phyloP scores from a whole-genome alignment of 2,888 invertebrate species.

The Dendrolimus houi region DNA sequence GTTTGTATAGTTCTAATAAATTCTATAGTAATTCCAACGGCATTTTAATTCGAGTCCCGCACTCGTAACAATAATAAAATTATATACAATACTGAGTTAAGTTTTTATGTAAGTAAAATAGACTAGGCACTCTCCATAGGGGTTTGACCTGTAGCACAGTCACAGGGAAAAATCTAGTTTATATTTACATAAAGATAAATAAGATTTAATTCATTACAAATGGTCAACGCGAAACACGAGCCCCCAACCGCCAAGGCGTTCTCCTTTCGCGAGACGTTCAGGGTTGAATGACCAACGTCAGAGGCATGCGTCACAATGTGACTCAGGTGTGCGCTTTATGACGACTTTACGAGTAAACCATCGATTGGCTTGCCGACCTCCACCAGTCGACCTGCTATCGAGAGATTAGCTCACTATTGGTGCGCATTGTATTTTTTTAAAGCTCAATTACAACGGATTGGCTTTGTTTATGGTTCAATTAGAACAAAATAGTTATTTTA shows the following conservation, averaged over 20 bases:
- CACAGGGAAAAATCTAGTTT: too few relatives aligned
- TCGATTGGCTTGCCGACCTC: neutral
- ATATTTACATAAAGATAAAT: too few relatives aligned
- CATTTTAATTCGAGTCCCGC: too few relatives aligned
- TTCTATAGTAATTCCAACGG: too few relatives aligned
- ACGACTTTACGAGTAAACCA: constrained; percentile 12
- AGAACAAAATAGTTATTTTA: neutral
- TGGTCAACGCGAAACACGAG: neutral
- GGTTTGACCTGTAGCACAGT: too few relatives aligned
- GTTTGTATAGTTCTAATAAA: too few relatives aligned
- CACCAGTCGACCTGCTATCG: neutral
- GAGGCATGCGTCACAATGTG: constrained; percentile 23
- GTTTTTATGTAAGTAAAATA: too few relatives aligned
- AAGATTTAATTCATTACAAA: neutral
- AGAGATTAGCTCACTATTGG: neutral
- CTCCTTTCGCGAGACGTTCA: constrained; percentile 12
- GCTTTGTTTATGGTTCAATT: neutral
- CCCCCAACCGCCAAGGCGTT: constrained; percentile 6
- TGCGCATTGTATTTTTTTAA: too few relatives aligned
- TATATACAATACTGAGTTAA: too few relatives aligned
- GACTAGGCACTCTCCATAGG: too few relatives aligned
- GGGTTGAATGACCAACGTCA: constrained; percentile 19
- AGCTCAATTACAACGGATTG: too few relatives aligned
- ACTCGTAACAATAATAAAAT: too few relatives aligned
- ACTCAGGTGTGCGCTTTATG: constrained; percentile 22